Evolutionary conservation across 2,113 vertebrate genomes (phyloP).

Genomic region (Cranoglanis bouderius): DNA sequence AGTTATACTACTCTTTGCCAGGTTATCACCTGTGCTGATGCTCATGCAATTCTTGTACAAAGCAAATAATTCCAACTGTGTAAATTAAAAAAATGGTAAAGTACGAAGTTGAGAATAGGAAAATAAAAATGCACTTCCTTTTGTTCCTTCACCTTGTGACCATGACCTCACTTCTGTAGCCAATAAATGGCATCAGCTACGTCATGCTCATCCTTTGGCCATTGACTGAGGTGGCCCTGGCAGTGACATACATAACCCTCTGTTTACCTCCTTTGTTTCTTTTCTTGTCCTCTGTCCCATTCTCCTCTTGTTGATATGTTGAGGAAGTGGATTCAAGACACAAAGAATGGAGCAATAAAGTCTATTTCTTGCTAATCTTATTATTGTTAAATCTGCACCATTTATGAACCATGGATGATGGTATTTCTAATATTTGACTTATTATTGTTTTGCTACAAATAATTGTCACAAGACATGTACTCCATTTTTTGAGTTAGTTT

Average conservation of each 20-base stretch:
- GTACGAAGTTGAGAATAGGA: background rate
- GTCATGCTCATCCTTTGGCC: too few relatives aligned
- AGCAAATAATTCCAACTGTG: background rate
- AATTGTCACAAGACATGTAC: background rate
- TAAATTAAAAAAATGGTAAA: background rate
- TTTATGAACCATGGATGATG: background rate
- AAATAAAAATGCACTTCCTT: background rate
- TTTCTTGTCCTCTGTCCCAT: background rate
- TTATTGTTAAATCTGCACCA: background rate
- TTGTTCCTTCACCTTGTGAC: background rate
- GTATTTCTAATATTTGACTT: background rate
- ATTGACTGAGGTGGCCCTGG: too few relatives aligned
- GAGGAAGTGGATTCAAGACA: background rate
- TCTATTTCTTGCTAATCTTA: background rate
- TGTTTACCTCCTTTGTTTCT: too few relatives aligned
- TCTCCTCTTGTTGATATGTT: too few relatives aligned
- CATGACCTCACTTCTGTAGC: background rate
- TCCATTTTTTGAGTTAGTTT: background rate
- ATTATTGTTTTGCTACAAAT: background rate
- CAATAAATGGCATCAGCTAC: too few relatives aligned
- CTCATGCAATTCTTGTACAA: background rate
- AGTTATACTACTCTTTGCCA: background rate
- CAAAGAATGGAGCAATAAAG: background rate
- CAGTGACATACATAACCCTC: too few relatives aligned
- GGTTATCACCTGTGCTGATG: background rate